Conservation (phyloP, 2,797 vertebrate genomes). For the Lutjanus campechanus region DNA sequence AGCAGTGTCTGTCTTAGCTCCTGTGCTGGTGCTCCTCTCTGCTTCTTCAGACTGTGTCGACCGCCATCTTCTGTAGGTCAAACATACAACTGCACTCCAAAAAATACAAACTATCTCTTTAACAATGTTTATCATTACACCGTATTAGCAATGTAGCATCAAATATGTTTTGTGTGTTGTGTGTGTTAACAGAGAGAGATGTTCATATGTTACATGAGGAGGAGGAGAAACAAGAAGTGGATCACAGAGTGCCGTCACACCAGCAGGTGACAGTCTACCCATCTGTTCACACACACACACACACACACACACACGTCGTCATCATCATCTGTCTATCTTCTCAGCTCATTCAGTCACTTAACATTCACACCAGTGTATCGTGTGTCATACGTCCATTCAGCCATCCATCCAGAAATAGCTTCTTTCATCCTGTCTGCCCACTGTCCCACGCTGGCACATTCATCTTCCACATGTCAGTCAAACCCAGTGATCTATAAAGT, state of each 20-base stretch:
- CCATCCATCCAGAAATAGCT: constrained; percentile 22
- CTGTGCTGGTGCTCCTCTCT: too few relatives aligned
- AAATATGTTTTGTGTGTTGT: constrained; percentile 22
- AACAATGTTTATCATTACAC: neutral
- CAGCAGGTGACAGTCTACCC: constrained; percentile 69
- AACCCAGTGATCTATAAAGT: neutral
- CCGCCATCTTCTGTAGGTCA: too few relatives aligned
- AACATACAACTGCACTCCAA: too few relatives aligned
- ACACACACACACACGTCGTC: neutral
- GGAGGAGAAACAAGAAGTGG: constrained; percentile 66
- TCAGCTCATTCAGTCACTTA: constrained; percentile 18
- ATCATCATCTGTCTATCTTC: neutral
- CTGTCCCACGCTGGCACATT: neutral
- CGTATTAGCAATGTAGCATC: too few relatives aligned
- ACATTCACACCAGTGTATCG: constrained; percentile 26
- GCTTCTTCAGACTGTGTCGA: too few relatives aligned
- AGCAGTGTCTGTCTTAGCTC: too few relatives aligned
- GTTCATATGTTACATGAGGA: constrained; percentile 67
- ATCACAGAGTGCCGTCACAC: constrained; percentile 67
- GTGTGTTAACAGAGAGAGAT: constrained; percentile 70
- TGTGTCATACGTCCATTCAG: constrained; percentile 27
- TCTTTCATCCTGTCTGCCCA: constrained; percentile 19
- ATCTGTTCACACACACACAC: constrained; percentile 13
- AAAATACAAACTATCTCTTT: too few relatives aligned
- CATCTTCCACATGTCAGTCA: constrained; percentile 32